A percentile compares a stretch with the other conserved stretches of the same genome.
These are phyloP conservation scores for Mesocentrotus franciscanus DNA, from an alignment of 53 echinoderm and acorn worm species.

Conservation along the genomic window DNA sequence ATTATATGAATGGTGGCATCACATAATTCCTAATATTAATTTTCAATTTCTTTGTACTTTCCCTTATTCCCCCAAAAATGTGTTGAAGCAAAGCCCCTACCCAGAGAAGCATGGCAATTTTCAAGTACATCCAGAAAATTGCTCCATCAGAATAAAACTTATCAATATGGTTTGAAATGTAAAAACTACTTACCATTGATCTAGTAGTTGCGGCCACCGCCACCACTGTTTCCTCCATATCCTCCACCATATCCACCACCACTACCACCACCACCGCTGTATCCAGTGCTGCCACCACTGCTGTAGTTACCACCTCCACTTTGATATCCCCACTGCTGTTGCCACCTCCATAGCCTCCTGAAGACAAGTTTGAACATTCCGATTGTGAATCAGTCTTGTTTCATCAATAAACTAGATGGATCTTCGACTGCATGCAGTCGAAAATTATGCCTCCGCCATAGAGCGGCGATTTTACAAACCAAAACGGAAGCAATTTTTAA, in stretches of 20 bases:
- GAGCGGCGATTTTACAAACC: no score
- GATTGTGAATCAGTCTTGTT: not conserved
- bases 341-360: constrained; percentile 20
- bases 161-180: not conserved
- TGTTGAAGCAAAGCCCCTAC: not conserved
- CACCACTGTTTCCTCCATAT: constrained; percentile 24
- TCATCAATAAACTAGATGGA: not conserved
- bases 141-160: not conserved
- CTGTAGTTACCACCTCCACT: constrained; percentile 20
- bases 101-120: not conserved
- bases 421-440: no score
- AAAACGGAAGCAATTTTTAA: no score
- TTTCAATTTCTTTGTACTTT: not conserved
- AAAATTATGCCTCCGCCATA: no score
- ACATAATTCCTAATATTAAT: not conserved
- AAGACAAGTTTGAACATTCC: not conserved
- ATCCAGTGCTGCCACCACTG: constrained; percentile 11
- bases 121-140: not conserved
- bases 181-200: not conserved
- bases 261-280: not conserved
- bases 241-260: constrained; percentile 23
- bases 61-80: not conserved
- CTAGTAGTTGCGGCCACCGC: constrained; percentile 53
- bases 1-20: not conserved
- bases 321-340: constrained; percentile 17